Base-by-base conservation (phyloP, 2,797 vertebrate species). In the Sitta carolinensis region DNA sequence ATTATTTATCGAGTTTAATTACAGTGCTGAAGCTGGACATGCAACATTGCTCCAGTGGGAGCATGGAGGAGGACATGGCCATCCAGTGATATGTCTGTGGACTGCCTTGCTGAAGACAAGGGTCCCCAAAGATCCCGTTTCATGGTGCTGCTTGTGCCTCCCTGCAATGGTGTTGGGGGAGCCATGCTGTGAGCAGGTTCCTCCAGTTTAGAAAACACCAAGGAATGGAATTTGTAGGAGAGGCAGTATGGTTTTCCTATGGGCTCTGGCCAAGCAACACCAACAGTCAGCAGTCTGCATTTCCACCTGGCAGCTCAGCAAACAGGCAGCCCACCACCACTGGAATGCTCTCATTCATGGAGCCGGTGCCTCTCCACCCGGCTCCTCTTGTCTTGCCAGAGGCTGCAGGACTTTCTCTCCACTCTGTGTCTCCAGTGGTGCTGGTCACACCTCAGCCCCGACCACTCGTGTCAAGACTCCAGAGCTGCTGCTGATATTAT, bases 11-110 rank as follows among this genome's bases (percentile, higher is more conserved):
- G 10, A 73, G 80, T 77, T 69, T 64, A 87, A 87, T 74, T 67
- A 57, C 4, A 36, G 58, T 3, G 2, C 27, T 48, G 0, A 1
- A 63, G 78, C n/a, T 87, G 21, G 47, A 30, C 1, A 1, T 29
- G 32, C 59, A 51, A 16, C 13, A 1, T n/a, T 45, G 55, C 52
- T 70, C 11, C 45, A 55, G n/a, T 8, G 5, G 34, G 18, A 4
- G 2, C 5, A 18, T 0, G 11, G 74, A 42, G 80, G 50, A 81
- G 51, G 80, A 62, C 2, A 0, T 0, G 6, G 43, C 40, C 1
- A 2, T n/a, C 13, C 4, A 1, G 43, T 66, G 58, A n/a, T 1
- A 0, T 55, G 34, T 57, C 68, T 0, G 0, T 75, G 81, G 45
- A 34, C 87, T 76, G 55, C 51, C 58, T 54, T 9, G 7, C 45